Percentiles rank a stretch among this genome's conserved stretches.
Conservation (phyloP, 2,113 vertebrate genomes). For the Microcebus griseorufus region DNA sequence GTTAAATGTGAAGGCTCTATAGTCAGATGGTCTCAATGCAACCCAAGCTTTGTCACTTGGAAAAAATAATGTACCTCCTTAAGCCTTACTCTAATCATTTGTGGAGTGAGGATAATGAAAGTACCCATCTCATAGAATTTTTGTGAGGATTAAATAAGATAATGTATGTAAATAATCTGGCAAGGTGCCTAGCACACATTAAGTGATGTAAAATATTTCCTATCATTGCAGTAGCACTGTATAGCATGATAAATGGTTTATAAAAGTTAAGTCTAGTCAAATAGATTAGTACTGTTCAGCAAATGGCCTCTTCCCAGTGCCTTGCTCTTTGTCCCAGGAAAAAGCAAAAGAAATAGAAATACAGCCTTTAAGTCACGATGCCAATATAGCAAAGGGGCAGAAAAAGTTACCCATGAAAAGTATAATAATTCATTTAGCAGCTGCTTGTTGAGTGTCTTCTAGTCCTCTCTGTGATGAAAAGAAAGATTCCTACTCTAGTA, state of each 20-base stretch:
- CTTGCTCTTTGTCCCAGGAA: not conserved
- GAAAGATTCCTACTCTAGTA: not conserved
- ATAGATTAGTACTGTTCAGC: conserved; percentile 18
- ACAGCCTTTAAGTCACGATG: not conserved
- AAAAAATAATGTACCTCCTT: not conserved
- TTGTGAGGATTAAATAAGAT: conserved; percentile 31
- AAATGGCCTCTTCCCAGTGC: not conserved
- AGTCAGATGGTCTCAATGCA: not conserved
- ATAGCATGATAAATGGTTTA: not conserved
- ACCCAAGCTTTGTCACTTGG: not conserved
- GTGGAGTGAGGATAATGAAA: not conserved
- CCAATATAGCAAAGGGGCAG: not conserved
- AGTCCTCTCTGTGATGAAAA: not conserved
- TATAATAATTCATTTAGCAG: not conserved
- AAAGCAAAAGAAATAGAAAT: not conserved
- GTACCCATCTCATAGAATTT: not conserved
- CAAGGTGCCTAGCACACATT: not conserved
- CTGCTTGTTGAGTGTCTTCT: not conserved
- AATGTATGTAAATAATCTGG: not conserved
- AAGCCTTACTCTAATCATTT: not conserved
- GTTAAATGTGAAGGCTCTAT: not conserved
- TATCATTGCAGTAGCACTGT: not conserved
- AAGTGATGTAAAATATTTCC: conserved; percentile 26
- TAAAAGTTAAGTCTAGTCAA: conserved; percentile 25
- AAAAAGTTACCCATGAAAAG: not conserved